Conservation (phyloP, 2,797 vertebrate species). For the Sarcoramphus papa region DNA sequence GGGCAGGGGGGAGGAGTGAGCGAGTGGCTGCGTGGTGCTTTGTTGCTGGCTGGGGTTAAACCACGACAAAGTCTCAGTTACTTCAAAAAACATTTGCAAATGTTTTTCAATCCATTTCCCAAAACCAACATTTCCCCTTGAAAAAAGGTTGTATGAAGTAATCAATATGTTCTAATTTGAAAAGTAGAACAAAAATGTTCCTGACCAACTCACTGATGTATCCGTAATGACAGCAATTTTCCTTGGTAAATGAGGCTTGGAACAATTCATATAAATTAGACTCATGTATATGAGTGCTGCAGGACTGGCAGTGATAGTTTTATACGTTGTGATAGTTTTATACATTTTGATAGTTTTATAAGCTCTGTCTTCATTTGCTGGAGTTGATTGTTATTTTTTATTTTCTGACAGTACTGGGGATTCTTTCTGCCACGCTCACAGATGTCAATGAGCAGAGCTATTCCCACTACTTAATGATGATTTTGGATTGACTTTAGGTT, state of each 20-base stretch:
- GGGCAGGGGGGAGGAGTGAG: too few relatives aligned
- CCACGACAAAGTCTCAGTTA: neutral
- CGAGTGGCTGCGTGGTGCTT: too few relatives aligned
- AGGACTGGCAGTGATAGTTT: neutral
- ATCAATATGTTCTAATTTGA: constrained; percentile 35
- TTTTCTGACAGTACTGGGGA: neutral
- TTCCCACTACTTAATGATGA: neutral
- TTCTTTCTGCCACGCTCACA: neutral
- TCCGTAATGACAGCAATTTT: constrained; percentile 24
- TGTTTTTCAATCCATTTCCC: neutral
- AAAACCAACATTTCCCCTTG: neutral
- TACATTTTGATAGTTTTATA: constrained; percentile 13
- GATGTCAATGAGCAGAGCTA: neutral
- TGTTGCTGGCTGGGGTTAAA: too few relatives aligned
- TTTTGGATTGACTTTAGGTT: neutral
- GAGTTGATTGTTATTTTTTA: neutral
- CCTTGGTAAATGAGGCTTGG: constrained; percentile 29
- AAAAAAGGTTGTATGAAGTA: neutral
- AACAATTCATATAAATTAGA: constrained; percentile 17
- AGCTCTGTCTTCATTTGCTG: neutral
- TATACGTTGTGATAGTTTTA: constrained; percentile 18
- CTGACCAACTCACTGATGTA: neutral
- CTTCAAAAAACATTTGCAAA: neutral
- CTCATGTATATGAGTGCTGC: neutral
- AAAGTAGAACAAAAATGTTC: constrained; percentile 12